Percentiles rank a stretch among this genome's conserved stretches.
phyloP scores from a whole-genome alignment of 2,113 vertebrate species.

The Cottus gobio region DNA sequence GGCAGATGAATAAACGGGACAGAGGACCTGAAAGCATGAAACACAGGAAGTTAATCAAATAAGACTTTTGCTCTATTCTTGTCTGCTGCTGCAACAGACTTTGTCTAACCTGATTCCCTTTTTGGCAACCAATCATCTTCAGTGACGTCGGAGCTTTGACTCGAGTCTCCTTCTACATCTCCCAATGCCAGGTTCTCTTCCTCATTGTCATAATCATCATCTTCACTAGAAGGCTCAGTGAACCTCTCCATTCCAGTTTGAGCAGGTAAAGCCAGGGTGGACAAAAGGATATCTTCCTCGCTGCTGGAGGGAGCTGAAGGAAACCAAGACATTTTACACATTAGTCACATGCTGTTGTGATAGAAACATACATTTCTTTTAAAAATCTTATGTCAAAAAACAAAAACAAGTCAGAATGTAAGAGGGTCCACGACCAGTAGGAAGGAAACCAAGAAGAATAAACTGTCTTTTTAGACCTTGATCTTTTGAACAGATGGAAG shows the following conservation, averaged over 20 bases:
- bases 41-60: neutral
- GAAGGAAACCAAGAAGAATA: neutral
- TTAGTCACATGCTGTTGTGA: neutral
- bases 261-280: conserved; percentile 41
- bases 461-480: neutral
- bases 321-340: conserved; percentile 9
- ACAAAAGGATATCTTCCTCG: conserved; percentile 47
- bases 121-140: conserved; percentile 47
- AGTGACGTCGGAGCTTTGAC: conserved; percentile 23
- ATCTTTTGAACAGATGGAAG: neutral
- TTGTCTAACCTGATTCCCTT: conserved; percentile 55
- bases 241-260: conserved; percentile 13
- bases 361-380: neutral
- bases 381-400: neutral
- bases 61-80: neutral
- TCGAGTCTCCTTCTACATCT: conserved; percentile 47
- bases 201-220: conserved; percentile 28
- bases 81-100: neutral
- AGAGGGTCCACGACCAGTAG: neutral
- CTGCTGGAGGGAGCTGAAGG: conserved; percentile 37
- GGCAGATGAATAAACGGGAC: conserved; percentile 54
- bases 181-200: conserved; percentile 18
- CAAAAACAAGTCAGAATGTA: neutral
- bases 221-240: conserved; percentile 24
- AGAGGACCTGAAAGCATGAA: conserved; percentile 43